Conservation (phyloP, 1,140 invertebrate genomes). For the Ganaspis sp. region DNA sequence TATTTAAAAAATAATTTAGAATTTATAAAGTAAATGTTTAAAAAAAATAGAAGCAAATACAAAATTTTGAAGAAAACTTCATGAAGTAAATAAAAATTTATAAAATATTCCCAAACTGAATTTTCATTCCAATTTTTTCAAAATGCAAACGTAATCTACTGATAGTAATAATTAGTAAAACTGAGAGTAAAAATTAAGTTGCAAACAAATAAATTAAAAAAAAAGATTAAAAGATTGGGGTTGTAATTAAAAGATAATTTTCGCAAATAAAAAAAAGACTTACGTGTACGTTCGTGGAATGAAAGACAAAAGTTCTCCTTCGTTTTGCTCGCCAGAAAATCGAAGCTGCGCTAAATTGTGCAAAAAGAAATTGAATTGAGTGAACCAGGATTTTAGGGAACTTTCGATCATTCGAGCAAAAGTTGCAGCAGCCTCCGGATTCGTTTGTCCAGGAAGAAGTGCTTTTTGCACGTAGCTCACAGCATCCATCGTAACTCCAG, state of each 20-base stretch:
- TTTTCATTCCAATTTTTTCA: too few species aligned
- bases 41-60: too few species aligned
- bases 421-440: constrained; percentile 94
- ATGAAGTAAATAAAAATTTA: too few species aligned
- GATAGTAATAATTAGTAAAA: too few species aligned
- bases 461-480: constrained; percentile 95
- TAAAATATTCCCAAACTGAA: too few species aligned
- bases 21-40: too few species aligned
- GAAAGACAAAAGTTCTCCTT: constrained; percentile 92
- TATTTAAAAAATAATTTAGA: too few species aligned
- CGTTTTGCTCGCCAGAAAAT: constrained; percentile 90
- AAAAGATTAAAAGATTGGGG: not conserved
- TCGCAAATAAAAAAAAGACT: constrained; percentile 66
- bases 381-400: constrained; percentile 91
- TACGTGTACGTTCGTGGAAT: constrained; percentile 96
- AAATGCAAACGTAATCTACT: too few species aligned
- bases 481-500: constrained; percentile 93
- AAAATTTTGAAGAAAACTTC: too few species aligned
- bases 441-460: constrained; percentile 91
- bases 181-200: constrained; percentile 30
- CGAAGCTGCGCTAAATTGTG: constrained; percentile 97
- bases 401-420: constrained; percentile 95
- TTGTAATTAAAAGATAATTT: constrained; percentile 28
- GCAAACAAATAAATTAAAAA: constrained; percentile 29
- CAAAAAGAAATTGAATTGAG: constrained; percentile 98